phyloP scores from a whole-genome alignment of 2,888 invertebrate species.

The Drosophila mayaguana region DNA sequence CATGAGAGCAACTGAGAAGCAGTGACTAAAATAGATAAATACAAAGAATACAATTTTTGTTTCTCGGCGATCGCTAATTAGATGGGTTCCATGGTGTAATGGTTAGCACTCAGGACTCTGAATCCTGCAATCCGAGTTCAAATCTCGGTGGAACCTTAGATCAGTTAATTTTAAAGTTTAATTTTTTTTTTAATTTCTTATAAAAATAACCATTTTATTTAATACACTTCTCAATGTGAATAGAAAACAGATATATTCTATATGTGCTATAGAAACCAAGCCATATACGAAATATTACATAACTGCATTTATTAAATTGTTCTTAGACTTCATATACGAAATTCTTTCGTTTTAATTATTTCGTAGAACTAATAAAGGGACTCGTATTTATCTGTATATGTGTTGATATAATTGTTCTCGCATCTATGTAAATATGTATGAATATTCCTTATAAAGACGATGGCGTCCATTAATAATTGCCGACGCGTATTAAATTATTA shows the following conservation, averaged over 20 bases:
- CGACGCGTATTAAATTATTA: neutral
- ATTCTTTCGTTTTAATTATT: too few species aligned
- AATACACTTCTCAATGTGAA: too few species aligned
- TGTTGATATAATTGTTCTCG: neutral
- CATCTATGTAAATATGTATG: neutral
- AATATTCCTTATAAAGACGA: neutral
- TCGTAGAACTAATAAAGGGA: too few species aligned
- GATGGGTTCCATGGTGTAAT: constrained; percentile 84
- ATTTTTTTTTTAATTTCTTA: neutral
- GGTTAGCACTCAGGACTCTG: constrained; percentile 87
- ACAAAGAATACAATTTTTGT: constrained; percentile 4
- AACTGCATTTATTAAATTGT: too few species aligned
- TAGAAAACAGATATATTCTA: too few species aligned
- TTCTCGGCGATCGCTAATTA: neutral
- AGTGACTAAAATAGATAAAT: neutral
- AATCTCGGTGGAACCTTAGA: constrained; percentile 85
- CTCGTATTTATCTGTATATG: neutral
- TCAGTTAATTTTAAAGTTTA: neutral
- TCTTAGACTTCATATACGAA: too few species aligned
- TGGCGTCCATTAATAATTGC: neutral
- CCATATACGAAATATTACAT: too few species aligned
- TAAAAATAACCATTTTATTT: too few species aligned
- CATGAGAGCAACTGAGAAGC: neutral
- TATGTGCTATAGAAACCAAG: too few species aligned
- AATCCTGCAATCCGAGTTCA: constrained; percentile 86